Conservation (phyloP, 2,113 vertebrate genomes). For the Mandrillus leucophaeus region DNA sequence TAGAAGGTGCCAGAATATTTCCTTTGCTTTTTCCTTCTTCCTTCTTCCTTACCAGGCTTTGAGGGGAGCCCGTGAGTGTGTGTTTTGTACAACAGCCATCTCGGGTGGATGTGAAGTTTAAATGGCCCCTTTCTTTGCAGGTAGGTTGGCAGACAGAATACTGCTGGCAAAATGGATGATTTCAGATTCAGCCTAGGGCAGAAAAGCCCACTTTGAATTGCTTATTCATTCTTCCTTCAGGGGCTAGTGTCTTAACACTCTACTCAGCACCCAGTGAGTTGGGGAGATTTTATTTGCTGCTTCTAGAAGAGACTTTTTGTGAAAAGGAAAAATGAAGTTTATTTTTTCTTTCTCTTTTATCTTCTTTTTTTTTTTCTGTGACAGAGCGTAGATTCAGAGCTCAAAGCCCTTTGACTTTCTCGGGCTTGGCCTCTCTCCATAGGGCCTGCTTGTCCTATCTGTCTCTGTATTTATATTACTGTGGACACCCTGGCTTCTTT, state of each 20-base stretch:
- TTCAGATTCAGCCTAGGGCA: neutral
- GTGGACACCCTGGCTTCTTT: constrained; percentile 21
- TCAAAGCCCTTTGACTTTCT: constrained; percentile 21
- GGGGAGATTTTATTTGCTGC: constrained; percentile 13
- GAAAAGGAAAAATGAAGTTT: constrained; percentile 43
- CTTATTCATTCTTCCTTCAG: constrained; percentile 49
- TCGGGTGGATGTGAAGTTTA: constrained; percentile 21
- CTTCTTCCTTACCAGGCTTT: neutral
- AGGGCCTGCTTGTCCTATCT: neutral
- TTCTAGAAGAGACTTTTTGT: constrained; percentile 15
- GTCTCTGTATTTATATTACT: constrained; percentile 47
- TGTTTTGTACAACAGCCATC: constrained; percentile 39
- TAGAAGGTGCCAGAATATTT: constrained; percentile 48
- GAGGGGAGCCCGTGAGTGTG: neutral
- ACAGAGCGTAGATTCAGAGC: constrained; percentile 36
- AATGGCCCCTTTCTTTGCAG: constrained; percentile 70
- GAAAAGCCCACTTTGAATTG: constrained; percentile 36
- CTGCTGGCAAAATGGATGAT: neutral
- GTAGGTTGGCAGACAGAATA: constrained; percentile 48
- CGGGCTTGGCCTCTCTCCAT: constrained; percentile 38
- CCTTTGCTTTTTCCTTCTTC: constrained; percentile 43
- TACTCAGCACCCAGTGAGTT: neutral
- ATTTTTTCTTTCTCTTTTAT: neutral
- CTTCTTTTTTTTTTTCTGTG: neutral
- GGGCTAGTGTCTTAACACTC: neutral